phyloP scores from a whole-genome alignment of 2,113 vertebrate genomes.

The Ciconia stormi region DNA sequence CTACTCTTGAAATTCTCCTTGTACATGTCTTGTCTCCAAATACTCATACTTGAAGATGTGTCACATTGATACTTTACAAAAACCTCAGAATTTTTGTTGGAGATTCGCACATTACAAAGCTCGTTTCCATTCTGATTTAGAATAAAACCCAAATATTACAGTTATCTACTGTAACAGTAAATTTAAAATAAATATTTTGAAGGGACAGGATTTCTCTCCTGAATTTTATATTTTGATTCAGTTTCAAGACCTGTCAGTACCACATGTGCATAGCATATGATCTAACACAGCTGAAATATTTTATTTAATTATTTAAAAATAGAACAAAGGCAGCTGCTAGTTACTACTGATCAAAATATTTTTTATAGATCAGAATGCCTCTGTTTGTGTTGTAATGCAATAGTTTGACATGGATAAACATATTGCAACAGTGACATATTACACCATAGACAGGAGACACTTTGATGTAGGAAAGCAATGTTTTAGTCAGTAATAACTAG shows the following conservation, averaged over 20 bases:
- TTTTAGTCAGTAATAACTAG: not conserved
- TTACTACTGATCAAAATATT: not conserved
- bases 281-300: constrained; percentile 20
- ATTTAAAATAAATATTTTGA: not conserved
- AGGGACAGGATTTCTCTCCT: not conserved
- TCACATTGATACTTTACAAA: not conserved
- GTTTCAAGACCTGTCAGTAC: not conserved
- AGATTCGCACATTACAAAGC: not conserved
- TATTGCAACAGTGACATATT: constrained; percentile 46
- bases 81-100: not conserved
- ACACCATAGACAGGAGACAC: constrained; percentile 25
- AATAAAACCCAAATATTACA: not conserved
- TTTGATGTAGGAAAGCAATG: constrained; percentile 8
- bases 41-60: not conserved
- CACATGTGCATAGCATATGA: not conserved
- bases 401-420: constrained; percentile 26
- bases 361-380: constrained; percentile 26
- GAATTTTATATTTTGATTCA: not conserved
- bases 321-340: constrained; percentile 50
- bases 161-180: not conserved
- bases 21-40: not conserved
- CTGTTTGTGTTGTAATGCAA: constrained; percentile 54
- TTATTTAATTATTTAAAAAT: constrained; percentile 56
- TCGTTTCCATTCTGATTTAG: not conserved
- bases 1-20: not conserved